A percentile compares a stretch with the other conserved stretches of the same genome.
phyloP scores from a whole-genome alignment of 2,113 vertebrate species.

The Odontesthes bonariensis region DNA sequence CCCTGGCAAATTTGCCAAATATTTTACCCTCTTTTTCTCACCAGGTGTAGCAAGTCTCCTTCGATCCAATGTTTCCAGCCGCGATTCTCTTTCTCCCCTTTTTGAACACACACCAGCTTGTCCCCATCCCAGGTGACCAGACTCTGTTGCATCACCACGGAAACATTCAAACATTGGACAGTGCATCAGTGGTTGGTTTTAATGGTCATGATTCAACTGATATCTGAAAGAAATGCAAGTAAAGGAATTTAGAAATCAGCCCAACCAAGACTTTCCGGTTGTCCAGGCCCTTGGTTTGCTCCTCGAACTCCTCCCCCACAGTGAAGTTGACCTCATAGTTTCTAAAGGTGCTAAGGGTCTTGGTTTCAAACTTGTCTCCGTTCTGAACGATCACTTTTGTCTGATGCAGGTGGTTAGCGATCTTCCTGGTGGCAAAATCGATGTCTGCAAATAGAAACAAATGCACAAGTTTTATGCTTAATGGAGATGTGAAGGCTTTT shows the following conservation, averaged over 20 bases:
- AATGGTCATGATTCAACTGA: neutral
- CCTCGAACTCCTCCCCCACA: constrained; percentile 93
- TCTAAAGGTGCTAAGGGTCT: constrained; percentile 93
- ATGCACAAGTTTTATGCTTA: neutral
- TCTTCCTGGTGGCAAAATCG: constrained; percentile 96
- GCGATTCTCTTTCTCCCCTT: constrained; percentile 94
- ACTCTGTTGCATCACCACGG: constrained; percentile 77
- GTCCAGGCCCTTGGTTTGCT: constrained; percentile 92
- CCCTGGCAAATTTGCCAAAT: neutral
- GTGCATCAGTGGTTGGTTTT: neutral
- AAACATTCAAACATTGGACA: constrained; percentile 4
- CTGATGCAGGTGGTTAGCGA: constrained; percentile 89
- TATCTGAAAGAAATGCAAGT: neutral
- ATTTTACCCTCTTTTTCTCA: constrained; percentile 72
- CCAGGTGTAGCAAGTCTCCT: constrained; percentile 90
- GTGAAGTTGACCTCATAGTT: constrained; percentile 92
- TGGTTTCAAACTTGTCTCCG: constrained; percentile 91
- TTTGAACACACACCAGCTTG: constrained; percentile 91
- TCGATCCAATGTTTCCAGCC: constrained; percentile 98
- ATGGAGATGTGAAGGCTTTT: neutral
- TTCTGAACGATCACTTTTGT: constrained; percentile 92
- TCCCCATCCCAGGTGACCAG: constrained; percentile 93
- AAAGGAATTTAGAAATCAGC: neutral
- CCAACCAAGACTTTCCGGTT: constrained; percentile 87
- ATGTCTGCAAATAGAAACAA: constrained; percentile 83